These are phyloP conservation scores for Falco rusticolus DNA, from an alignment of 2,797 vertebrate genomes.

Conservation along the genomic window DNA sequence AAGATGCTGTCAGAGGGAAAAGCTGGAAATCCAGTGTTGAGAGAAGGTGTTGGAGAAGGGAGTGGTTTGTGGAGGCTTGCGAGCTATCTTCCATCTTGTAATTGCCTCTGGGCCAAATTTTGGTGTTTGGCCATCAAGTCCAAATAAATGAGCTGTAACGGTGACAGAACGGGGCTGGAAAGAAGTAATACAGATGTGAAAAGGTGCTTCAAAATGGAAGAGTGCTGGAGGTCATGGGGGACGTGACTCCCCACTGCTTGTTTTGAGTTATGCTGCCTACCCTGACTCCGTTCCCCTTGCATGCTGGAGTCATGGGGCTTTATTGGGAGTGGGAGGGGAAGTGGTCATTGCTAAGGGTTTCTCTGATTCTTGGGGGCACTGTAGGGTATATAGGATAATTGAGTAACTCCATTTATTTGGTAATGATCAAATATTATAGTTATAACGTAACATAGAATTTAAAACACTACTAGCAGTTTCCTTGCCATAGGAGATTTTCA, in stretches of 20 bases:
- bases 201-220: not conserved
- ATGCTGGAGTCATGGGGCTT: rapidly evolving
- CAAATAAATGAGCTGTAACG: not conserved
- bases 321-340: rapidly evolving
- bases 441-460: not conserved
- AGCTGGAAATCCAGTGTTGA: not conserved
- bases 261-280: rapidly evolving
- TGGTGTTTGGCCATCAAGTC: not conserved
- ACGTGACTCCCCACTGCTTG: rapidly evolving
- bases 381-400: not conserved
- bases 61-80: not conserved
- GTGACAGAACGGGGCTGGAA: not conserved
- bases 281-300: too few species aligned
- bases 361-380: rapidly evolving
- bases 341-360: not conserved
- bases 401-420: not conserved
- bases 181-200: not conserved
- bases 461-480: not conserved
- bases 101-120: not conserved
- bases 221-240: rapidly evolving
- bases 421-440: not conserved
- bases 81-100: not conserved
- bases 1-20: not conserved
- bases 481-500: not conserved
- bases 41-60: not conserved